These are phyloP conservation scores for Apistogramma diplotaenia DNA, from an alignment of 2,113 vertebrate species.

Conservation along the genomic window DNA sequence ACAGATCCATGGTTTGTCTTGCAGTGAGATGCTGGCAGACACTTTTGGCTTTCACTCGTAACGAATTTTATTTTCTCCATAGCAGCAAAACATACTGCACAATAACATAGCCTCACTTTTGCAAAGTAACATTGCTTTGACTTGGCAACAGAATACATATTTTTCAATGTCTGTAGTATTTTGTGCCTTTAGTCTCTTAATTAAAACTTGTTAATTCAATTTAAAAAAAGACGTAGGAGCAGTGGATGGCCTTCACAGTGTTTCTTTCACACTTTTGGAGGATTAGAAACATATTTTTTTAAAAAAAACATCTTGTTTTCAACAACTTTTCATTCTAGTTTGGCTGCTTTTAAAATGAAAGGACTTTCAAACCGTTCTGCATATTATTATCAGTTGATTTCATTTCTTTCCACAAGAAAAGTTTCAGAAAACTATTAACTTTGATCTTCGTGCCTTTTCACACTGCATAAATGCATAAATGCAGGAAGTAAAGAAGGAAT, in stretches of 20 bases:
- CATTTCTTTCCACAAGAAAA: background rate
- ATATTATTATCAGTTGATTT: background rate
- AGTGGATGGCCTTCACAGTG: background rate
- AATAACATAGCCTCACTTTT: background rate
- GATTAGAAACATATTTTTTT: background rate
- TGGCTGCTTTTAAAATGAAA: background rate
- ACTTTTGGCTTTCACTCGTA: background rate
- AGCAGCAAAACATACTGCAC: background rate
- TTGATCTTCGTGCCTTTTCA: background rate
- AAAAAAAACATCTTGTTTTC: background rate
- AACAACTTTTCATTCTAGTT: background rate
- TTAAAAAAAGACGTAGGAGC: background rate
- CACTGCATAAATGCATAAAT: too few relatives aligned
- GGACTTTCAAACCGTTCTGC: background rate
- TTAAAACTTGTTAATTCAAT: background rate
- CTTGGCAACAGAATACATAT: background rate
- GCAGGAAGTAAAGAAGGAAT: background rate
- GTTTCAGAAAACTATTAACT: background rate
- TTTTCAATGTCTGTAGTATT: background rate
- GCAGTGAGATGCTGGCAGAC: background rate
- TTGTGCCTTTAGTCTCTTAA: background rate
- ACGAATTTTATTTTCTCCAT: background rate
- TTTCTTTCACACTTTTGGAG: background rate
- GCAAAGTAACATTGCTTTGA: background rate
- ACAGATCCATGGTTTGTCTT: background rate